Evolutionary conservation across 2,797 vertebrate genomes (phyloP), one percentile per base, ranked within the genome.

Genomic region (Acomys russatus): DNA sequence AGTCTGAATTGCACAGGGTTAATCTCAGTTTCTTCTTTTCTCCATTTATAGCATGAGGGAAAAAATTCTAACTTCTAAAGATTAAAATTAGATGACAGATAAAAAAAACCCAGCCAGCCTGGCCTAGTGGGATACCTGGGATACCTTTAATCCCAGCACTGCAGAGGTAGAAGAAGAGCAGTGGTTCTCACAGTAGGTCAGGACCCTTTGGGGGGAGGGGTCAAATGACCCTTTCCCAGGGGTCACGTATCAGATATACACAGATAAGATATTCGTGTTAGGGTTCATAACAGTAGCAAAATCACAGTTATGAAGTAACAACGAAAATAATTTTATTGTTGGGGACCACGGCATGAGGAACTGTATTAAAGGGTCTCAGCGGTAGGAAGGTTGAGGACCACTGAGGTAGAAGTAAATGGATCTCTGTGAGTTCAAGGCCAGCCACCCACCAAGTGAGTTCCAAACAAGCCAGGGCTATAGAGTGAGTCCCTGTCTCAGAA

Each of bases 81-180:
- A 56, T 92, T 92, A 44, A 92, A 95, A 54, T 63, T 35, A 95
- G 61, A 44, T 61, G n/a, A 56, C 70, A 74, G 82, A 84, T 85
- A 8, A 33, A 85, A 44, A 44, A 44, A 44, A 3, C 3, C 44
- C 23, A 9, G 11, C 4, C 49, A n/a, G 63, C 63, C 63, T 85
- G 63, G 18, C 17, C 82, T 49, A 10, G 28, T 33, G 15, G 38
- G 17, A 22, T 33, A 8, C 38, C 59, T 33, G 15, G 38, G 17
- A 22, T 33, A 8, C 38, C 59, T 84, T 84, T 23, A 68, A n/a
- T 22, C 63, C 28, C 63, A 44, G 44, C 44, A 22, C 28, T 44
- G 11, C 66, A 38, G 10, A 66, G 61, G 17, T 6, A 14, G 61
- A 66, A 14, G 44, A 12, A 22, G 61, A 66, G 9, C 82, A 49